Percentiles rank a stretch among this genome's conserved stretches.
Conservation (phyloP, 2,797 vertebrate species). For the Galago senegalensis region DNA sequence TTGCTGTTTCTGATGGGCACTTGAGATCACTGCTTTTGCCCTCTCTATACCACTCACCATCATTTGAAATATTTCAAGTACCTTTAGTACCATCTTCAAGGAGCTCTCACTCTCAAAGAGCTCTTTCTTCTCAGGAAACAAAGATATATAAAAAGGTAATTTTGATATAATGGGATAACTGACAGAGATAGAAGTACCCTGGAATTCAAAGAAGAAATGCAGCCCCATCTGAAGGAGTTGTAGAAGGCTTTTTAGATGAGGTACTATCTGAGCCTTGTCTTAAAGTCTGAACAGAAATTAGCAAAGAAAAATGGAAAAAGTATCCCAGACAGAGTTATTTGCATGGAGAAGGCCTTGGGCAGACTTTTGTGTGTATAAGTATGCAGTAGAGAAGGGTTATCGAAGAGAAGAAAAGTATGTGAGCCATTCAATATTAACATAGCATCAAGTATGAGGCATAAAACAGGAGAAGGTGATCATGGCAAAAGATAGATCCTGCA, state of each 20-base stretch:
- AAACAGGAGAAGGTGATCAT: background rate
- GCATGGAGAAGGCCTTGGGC: background rate
- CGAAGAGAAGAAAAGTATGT: background rate
- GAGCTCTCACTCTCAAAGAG: background rate
- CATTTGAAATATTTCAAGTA: background rate
- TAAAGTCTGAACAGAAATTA: constrained; percentile 24
- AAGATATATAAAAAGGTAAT: constrained; percentile 17
- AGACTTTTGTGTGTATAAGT: constrained; percentile 6
- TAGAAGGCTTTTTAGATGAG: constrained; percentile 27
- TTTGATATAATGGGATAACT: background rate
- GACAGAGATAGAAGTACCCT: background rate
- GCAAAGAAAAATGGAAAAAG: constrained; percentile 4
- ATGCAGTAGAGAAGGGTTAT: background rate
- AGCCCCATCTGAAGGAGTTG: background rate
- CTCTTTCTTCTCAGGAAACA: background rate
- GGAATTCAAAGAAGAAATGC: constrained; percentile 1
- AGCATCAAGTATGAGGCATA: background rate
- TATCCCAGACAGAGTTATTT: background rate
- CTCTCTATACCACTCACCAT: background rate
- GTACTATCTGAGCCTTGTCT: background rate
- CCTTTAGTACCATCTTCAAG: background rate
- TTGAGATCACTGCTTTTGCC: constrained; percentile 17
- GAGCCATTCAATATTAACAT: constrained; percentile 37
- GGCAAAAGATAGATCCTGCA: constrained; percentile 40
- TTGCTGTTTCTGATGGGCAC: background rate